Conservation (phyloP, 92 coral and sea anemone species). For the Umimayanthus kanabou region DNA sequence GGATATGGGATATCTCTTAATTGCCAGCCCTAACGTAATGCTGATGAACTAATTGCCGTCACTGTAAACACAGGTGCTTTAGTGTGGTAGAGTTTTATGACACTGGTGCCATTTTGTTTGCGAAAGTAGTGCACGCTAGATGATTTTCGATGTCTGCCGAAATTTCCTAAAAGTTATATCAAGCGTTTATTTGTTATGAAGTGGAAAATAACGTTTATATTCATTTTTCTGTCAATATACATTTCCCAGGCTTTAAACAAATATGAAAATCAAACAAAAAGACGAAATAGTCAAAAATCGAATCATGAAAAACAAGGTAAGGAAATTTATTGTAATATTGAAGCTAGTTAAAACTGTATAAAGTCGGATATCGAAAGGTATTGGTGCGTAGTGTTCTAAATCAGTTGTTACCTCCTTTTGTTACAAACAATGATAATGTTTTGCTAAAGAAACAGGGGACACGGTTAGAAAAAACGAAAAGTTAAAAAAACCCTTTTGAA, state of each 20-base stretch:
- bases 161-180: neutral
- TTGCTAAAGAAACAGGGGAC: neutral
- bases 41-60: constrained; percentile 1
- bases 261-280: neutral
- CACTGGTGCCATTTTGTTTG: neutral
- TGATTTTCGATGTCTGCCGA: neutral
- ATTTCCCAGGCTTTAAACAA: neutral
- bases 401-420: neutral
- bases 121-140: neutral
- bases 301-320: neutral
- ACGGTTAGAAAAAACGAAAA: neutral
- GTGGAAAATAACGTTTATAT: neutral
- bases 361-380: neutral
- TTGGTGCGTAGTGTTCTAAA: neutral
- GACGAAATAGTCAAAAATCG: neutral
- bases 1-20: neutral
- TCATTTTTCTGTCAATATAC: neutral
- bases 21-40: constrained; percentile 11
- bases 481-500: neutral
- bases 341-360: neutral
- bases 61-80: neutral
- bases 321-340: neutral
- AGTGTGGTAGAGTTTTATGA: neutral
- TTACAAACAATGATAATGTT: neutral
- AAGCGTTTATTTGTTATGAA: neutral